A percentile compares a stretch with the other conserved stretches of the same genome.
These are phyloP conservation scores for Fregetta grallaria DNA, from an alignment of 2,113 vertebrate species.

Conservation along the genomic window DNA sequence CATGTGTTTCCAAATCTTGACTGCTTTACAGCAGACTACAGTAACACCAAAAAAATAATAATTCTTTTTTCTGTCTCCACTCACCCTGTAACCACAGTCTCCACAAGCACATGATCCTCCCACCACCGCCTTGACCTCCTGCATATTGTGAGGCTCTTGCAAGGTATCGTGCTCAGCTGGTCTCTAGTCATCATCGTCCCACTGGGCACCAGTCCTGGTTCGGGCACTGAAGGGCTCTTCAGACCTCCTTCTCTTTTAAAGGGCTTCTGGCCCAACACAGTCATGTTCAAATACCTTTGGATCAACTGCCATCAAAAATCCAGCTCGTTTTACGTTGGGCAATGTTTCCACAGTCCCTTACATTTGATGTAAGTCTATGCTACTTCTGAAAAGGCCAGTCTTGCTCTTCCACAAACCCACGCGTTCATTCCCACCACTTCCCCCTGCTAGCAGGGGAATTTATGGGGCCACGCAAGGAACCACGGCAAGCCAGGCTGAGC, in stretches of 20 bases:
- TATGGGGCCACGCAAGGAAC: background rate
- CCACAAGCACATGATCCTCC: background rate
- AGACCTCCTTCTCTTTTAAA: background rate
- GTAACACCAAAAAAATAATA: background rate
- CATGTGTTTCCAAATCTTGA: background rate
- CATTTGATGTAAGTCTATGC: background rate
- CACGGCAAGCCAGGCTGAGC: background rate
- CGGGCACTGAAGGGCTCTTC: background rate
- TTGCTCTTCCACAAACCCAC: background rate
- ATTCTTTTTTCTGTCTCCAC: background rate
- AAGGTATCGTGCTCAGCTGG: background rate
- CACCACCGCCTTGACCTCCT: background rate
- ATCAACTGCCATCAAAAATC: background rate
- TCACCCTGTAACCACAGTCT: background rate
- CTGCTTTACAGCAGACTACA: background rate
- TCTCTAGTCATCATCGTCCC: background rate
- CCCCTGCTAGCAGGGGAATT: background rate
- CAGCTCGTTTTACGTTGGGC: background rate
- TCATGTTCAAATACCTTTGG: background rate
- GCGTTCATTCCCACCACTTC: background rate
- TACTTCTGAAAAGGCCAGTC: background rate
- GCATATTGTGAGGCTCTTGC: fast-evolving
- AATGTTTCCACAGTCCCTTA: background rate
- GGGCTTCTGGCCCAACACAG: background rate
- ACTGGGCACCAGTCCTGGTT: background rate